Evolutionary conservation across 2,797 vertebrate species (phyloP), one percentile per base, ranked within the genome.

Genomic region (Cossypha niveicapilla): DNA sequence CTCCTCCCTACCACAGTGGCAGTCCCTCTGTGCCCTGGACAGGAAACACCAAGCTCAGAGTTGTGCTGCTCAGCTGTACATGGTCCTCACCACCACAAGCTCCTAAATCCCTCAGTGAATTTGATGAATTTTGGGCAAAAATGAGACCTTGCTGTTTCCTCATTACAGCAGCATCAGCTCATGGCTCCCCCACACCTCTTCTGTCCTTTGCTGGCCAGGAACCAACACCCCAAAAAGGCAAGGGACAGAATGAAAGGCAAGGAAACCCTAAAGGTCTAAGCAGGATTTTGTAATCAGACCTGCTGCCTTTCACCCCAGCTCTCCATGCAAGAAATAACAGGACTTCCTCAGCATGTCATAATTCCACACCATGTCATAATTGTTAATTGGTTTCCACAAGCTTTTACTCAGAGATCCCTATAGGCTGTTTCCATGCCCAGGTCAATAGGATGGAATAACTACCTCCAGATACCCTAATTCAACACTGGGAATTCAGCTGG

Each of bases 141-240:
- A 13, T 1, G 1, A 67, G 9, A 14, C 12, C 32, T 28, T 2
- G 2, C 37, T 71, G 86, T 54, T 56, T 6, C 67, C 25, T 89
- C 32, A 22, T 28, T 18, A 60, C 6, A 77, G 51, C 68, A 85
- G 27, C 51, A 54, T 24, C 45, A 50, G 8, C 18, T 56, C 76
- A 15, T 1, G 34, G 10, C n/a, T 39, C n/a, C 45, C 41, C 50
- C 41, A 42, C 5, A 54, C 7, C 10, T 25, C 1, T 0, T 0
- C 0, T 18, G 17, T 3, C 24, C 48, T 79, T 76, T 4, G 0
- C 67, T 70, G 63, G 25, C 21, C 50, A 47, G 50, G 13, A 89
- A 10, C 22, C 39, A 82, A 14, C 12, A 41, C 6, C 72, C 75
- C 77, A 4, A 63, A 82, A 79, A 45, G 34, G 18, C 11, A 35